Evolutionary conservation across 2,888 invertebrate genomes (phyloP).

Genomic region (Sesia bembeciformis): DNA sequence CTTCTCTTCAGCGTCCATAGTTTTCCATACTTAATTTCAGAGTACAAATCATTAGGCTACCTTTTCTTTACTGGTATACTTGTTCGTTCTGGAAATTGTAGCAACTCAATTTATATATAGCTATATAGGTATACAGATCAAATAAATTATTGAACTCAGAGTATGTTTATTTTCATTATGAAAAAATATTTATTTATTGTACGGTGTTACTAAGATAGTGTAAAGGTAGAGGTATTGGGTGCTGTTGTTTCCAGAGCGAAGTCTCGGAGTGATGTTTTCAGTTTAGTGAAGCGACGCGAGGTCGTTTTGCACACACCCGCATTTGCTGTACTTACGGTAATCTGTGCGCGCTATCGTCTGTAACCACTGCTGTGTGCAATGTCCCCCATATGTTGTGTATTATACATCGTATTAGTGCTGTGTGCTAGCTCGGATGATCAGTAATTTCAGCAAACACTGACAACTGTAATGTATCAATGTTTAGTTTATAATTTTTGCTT

Average conservation of each 20-base stretch:
- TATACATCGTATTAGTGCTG: slow-evolving; percentile 62
- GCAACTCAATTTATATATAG: slow-evolving; percentile 37
- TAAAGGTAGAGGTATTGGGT: slow-evolving; percentile 36
- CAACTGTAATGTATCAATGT: slow-evolving; percentile 61
- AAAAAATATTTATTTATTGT: slow-evolving; percentile 58
- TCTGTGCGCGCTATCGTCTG: slow-evolving; percentile 44
- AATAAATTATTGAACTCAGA: slow-evolving; percentile 56
- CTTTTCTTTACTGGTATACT: slow-evolving; percentile 29
- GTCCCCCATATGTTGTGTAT: slow-evolving; percentile 58
- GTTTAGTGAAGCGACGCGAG: neutral
- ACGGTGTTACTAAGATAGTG: slow-evolving; percentile 14
- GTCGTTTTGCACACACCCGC: slow-evolving; percentile 12
- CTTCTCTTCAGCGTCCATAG: slow-evolving; percentile 32
- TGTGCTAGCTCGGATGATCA: slow-evolving; percentile 42
- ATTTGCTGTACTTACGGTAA: slow-evolving; percentile 48
- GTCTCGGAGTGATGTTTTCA: neutral
- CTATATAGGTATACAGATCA: slow-evolving; percentile 43
- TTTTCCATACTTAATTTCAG: slow-evolving; percentile 57
- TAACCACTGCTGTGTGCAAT: slow-evolving; percentile 63
- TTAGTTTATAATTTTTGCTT: slow-evolving; percentile 67
- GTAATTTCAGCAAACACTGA: slow-evolving; percentile 53
- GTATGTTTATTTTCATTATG: slow-evolving; percentile 50
- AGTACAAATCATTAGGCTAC: slow-evolving; percentile 66
- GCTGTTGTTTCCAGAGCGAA: slow-evolving; percentile 1
- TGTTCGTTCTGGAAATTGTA: slow-evolving; percentile 42